Conservation (phyloP, 2,888 invertebrate genomes). For the Fragum whitleyi region DNA sequence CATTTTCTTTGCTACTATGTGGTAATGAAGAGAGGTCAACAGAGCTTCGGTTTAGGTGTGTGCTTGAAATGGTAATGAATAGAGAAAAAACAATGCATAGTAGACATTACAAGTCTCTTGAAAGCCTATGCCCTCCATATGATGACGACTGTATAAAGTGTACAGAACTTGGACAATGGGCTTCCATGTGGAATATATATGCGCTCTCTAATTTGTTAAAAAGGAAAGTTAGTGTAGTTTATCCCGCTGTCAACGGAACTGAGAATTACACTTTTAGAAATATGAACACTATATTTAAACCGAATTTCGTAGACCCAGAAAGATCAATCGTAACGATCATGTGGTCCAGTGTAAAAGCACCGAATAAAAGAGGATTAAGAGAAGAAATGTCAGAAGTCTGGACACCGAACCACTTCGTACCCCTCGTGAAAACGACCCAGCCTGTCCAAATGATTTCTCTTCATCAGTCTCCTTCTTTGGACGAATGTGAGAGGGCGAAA, state of each 20-base stretch:
- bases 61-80: conserved; percentile 11
- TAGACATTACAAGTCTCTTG: neutral
- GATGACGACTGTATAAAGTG: neutral
- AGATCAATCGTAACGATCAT: conserved; percentile 10
- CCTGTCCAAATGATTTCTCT: neutral
- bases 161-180: conserved; percentile 4
- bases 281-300: conserved; percentile 19
- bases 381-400: neutral
- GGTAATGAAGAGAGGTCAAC: conserved; percentile 3
- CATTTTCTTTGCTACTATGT: neutral
- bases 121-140: neutral
- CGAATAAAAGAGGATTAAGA: neutral
- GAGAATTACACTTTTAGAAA: conserved; percentile 2
- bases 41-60: conserved; percentile 20
- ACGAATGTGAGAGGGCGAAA: neutral
- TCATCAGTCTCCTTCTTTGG: neutral
- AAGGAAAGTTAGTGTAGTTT: neutral
- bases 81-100: neutral
- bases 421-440: conserved; percentile 4
- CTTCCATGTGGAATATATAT: conserved; percentile 26
- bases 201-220: conserved; percentile 24
- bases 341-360: conserved; percentile 15
- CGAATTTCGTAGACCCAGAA: conserved; percentile 27
- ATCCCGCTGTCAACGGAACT: conserved; percentile 24
- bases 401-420: conserved; percentile 29